A percentile compares a stretch with the other conserved stretches of the same genome.
These are phyloP conservation scores for Eptesicus fuscus DNA, from an alignment of 2,113 vertebrate species.

Conservation along the genomic window DNA sequence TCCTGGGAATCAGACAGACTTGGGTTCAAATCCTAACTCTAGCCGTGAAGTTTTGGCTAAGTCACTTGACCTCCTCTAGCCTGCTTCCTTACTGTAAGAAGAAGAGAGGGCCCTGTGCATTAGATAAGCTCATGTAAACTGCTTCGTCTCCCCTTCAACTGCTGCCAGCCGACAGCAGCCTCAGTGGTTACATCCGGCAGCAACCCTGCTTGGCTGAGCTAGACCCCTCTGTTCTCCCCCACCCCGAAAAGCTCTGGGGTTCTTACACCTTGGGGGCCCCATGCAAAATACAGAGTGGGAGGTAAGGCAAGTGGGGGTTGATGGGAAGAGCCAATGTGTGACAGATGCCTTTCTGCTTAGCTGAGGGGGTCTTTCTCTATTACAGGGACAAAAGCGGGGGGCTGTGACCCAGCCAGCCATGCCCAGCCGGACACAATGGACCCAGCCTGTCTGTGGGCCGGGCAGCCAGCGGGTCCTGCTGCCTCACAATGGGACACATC, in stretches of 20 bases:
- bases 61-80: background rate
- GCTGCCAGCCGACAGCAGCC: background rate
- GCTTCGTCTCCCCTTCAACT: background rate
- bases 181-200: background rate
- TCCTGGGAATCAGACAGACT: background rate
- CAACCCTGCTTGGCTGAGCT: background rate
- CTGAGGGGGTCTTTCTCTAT: background rate
- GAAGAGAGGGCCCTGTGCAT: background rate
- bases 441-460: background rate
- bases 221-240: background rate
- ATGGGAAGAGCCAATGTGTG: background rate
- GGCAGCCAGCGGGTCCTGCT: background rate
- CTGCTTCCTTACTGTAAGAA: background rate
- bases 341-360: background rate
- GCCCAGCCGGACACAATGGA: background rate
- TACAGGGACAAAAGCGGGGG: background rate
- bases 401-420: background rate
- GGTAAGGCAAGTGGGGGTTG: background rate
- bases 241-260: background rate
- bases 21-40: background rate
- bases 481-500: slow-evolving; percentile 53
- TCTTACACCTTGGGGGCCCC: background rate
- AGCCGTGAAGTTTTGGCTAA: background rate
- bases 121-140: background rate
- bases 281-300: background rate